Evolutionary conservation across 2,113 vertebrate genomes (phyloP).

Genomic region (Pterocles orientalis): DNA sequence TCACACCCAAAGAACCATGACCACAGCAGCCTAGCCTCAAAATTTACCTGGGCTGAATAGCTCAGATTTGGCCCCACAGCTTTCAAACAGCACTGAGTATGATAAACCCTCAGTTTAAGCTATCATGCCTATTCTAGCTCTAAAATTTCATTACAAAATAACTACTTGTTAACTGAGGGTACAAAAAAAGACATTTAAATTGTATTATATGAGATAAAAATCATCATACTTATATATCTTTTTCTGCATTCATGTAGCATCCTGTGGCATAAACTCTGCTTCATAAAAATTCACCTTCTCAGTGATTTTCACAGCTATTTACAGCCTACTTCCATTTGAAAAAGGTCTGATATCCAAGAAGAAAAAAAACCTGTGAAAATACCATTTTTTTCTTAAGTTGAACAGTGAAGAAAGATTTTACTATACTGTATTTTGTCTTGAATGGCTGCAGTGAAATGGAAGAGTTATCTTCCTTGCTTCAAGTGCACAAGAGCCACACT

Average conservation of each 20-base stretch:
- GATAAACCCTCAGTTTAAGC: not conserved
- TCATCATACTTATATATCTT: not conserved
- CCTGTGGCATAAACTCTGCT: not conserved
- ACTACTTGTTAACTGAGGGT: not conserved
- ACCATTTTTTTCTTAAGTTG: not conserved
- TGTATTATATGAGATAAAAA: not conserved
- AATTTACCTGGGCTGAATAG: not conserved
- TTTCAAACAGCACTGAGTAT: not conserved
- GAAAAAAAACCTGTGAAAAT: not conserved
- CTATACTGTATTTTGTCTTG: not conserved
- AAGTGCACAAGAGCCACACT: rapidly evolving
- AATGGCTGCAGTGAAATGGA: not conserved
- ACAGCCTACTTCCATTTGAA: not conserved
- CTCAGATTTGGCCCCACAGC: not conserved
- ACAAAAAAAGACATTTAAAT: not conserved
- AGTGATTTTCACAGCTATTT: slow-evolving; percentile 33
- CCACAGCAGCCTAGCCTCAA: not conserved
- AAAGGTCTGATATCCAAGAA: not conserved
- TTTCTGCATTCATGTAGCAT: not conserved
- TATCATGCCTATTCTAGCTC: not conserved
- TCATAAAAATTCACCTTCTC: not conserved
- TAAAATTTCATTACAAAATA: not conserved
- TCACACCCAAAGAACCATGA: not conserved
- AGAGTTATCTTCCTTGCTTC: not conserved
- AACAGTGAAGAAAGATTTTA: not conserved